A percentile compares a stretch with the other conserved stretches of the same genome.
These are phyloP conservation scores for Sternarchorhynchus goeldii DNA, from an alignment of 2,797 vertebrate species.

Conservation along the genomic window DNA sequence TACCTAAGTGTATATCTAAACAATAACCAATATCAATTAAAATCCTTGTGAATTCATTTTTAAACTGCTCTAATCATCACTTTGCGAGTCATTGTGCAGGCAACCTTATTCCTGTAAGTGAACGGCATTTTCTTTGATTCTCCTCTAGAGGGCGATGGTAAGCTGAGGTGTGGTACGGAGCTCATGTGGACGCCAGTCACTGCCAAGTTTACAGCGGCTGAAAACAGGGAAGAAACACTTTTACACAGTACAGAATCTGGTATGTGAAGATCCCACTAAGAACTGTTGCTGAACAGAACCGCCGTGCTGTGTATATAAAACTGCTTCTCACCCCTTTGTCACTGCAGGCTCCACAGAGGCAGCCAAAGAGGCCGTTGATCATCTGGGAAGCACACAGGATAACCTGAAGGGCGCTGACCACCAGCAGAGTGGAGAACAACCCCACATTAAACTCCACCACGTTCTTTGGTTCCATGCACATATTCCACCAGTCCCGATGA, in stretches of 20 bases:
- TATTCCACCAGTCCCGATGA: slow-evolving; percentile 48
- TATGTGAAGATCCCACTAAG: too few relatives aligned
- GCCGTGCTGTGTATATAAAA: background rate
- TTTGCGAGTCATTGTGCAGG: too few relatives aligned
- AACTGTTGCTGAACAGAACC: too few relatives aligned
- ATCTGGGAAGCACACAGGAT: slow-evolving; percentile 76
- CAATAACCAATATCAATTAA: too few relatives aligned
- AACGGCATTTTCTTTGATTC: background rate
- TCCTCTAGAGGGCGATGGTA: slow-evolving; percentile 5
- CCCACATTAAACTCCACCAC: slow-evolving; percentile 75
- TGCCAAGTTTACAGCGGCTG: slow-evolving; percentile 21
- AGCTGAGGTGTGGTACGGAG: background rate
- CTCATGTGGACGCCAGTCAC: background rate
- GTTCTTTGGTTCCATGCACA: slow-evolving; percentile 63
- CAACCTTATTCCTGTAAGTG: too few relatives aligned
- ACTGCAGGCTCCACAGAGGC: slow-evolving; percentile 77
- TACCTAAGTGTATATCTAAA: too few relatives aligned
- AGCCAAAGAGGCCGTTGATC: slow-evolving; percentile 79
- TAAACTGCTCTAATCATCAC: too few relatives aligned
- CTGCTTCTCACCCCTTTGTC: slow-evolving; percentile 62
- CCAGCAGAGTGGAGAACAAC: slow-evolving; percentile 74
- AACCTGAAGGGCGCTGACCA: slow-evolving; percentile 64
- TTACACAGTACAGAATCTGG: too few relatives aligned
- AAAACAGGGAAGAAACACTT: background rate
- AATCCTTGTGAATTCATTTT: too few relatives aligned